phyloP scores from a whole-genome alignment of 1,140 invertebrate genomes.

The Lepeophtheirus salmonis region DNA sequence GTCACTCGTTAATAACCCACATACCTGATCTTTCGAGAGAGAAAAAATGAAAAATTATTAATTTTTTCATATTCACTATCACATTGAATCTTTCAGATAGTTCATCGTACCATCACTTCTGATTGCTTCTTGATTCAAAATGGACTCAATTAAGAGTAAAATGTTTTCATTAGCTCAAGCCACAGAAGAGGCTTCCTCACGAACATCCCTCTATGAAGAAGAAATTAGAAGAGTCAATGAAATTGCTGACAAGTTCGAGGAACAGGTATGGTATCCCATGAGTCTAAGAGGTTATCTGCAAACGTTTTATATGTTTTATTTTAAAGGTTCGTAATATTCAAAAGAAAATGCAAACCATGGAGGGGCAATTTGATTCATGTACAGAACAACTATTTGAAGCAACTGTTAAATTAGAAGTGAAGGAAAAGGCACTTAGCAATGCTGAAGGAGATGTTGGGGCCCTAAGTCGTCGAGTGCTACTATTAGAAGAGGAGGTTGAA shows the following conservation, averaged over 20 bases:
- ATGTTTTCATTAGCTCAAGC: conserved; percentile 6
- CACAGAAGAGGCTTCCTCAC: not conserved
- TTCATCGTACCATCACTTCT: too few relatives aligned
- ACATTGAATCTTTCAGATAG: too few relatives aligned
- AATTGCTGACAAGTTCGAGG: conserved; percentile 8
- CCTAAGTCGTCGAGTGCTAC: not conserved
- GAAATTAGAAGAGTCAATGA: conserved; percentile 7
- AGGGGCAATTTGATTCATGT: conserved; percentile 11
- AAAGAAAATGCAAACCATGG: conserved; percentile 13
- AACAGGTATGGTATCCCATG: not conserved
- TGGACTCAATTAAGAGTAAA: conserved; percentile 15
- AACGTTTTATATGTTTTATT: not conserved
- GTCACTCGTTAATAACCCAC: too few relatives aligned
- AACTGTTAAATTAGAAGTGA: conserved; percentile 8
- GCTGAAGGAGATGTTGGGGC: conserved; percentile 11
- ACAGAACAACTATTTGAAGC: conserved; percentile 7
- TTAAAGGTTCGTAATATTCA: conserved; percentile 7
- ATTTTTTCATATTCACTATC: too few relatives aligned
- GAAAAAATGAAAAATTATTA: too few relatives aligned
- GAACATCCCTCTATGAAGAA: not conserved
- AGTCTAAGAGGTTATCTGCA: not conserved
- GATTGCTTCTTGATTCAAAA: too few relatives aligned
- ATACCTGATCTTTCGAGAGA: too few relatives aligned
- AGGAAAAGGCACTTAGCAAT: conserved; percentile 9
- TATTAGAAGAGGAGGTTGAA: conserved; percentile 11